Evolutionary conservation across 1,140 invertebrate species (phyloP).

Genomic region (Drosophila subpulchrella): DNA sequence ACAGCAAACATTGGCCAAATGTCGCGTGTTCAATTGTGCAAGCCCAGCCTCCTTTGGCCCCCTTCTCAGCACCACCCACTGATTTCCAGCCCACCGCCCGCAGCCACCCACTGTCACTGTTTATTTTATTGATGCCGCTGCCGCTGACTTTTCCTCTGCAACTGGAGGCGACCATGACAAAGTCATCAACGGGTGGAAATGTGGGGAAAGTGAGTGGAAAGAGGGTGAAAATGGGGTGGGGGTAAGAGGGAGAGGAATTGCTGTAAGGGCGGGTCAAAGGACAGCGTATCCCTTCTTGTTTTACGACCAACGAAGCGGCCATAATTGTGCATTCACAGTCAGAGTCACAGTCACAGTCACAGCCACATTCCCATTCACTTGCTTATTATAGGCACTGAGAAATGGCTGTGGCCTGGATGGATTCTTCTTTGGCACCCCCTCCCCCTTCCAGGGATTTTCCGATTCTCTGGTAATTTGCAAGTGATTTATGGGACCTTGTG

Average conservation of each 20-base stretch:
- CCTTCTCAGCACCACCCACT: conserved; percentile 11
- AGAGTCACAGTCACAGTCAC: conserved; percentile 39
- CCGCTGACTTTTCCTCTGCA: conserved; percentile 52
- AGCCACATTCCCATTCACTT: conserved; percentile 18
- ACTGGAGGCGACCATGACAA: conserved; percentile 54
- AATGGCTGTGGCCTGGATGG: conserved; percentile 37
- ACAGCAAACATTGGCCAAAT: conserved; percentile 63
- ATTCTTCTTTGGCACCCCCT: conserved; percentile 2
- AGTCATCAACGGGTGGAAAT: conserved; percentile 52
- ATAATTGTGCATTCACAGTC: conserved; percentile 73
- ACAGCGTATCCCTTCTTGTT: conserved; percentile 47
- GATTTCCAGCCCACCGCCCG: conserved; percentile 1
- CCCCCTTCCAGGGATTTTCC: conserved; percentile 20
- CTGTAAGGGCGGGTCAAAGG: conserved; percentile 13
- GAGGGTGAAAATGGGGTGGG: conserved; percentile 11
- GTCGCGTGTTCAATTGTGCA: conserved; percentile 75
- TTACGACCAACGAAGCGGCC: conserved; percentile 77
- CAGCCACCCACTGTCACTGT: conserved; percentile 56
- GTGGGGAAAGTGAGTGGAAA: not conserved
- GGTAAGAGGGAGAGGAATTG: not conserved
- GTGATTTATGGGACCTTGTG: conserved; percentile 73
- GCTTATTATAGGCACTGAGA: conserved; percentile 54
- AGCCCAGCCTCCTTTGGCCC: conserved; percentile 15
- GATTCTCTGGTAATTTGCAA: conserved; percentile 69
- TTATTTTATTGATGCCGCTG: conserved; percentile 79